Evolutionary conservation across 2,797 vertebrate species (phyloP), one percentile per base, ranked within the genome.

Genomic region (Morelia viridis): DNA sequence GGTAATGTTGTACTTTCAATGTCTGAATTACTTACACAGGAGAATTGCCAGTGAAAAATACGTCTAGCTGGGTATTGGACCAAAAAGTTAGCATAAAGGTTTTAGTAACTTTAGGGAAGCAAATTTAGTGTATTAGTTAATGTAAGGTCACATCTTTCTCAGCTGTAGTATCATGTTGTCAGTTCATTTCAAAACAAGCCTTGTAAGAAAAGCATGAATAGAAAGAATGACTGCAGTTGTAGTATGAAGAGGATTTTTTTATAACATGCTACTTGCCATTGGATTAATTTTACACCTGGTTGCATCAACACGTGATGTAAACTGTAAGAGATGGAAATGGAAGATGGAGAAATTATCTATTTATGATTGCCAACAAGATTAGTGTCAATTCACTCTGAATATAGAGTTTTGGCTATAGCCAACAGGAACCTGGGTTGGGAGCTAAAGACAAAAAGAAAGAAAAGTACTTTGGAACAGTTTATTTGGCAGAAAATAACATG

Each of bases 51-150:
- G 50, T 53, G 71, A 90, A 93, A 35, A 85, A 87, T 68, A 92
- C 92, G 2, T 95, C 50, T 89, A 90, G n/a, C 13, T 46, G 80
- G 41, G 46, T 56, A 46, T 80, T 65, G 1, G 28, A 89, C 41
- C 91, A 62, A 89, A 94, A 95, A 94, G 7, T 76, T 71, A 87
- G 62, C 93, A 62, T 41, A 89, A 85, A 80, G 89, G 90, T 94
- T 92, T 2, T 28, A 58, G 91, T 41, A 87, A 76, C 91, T 91
- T 90, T 83, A 92, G 85, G 57, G 58, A 87, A 93, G 86, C 19
- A 10, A 68, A 85, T 92, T 31, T 85, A 89, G 89, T 92, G 31
- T 89, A 22, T 84, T 92, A 93, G 1, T 35, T 71, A 56, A 0
- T 91, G 7, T 60, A 91, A 1, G 12, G 1, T 93, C 85, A 61